Evolutionary conservation across 1,140 invertebrate species (phyloP).

Genomic region (Diorhabda elongata): DNA sequence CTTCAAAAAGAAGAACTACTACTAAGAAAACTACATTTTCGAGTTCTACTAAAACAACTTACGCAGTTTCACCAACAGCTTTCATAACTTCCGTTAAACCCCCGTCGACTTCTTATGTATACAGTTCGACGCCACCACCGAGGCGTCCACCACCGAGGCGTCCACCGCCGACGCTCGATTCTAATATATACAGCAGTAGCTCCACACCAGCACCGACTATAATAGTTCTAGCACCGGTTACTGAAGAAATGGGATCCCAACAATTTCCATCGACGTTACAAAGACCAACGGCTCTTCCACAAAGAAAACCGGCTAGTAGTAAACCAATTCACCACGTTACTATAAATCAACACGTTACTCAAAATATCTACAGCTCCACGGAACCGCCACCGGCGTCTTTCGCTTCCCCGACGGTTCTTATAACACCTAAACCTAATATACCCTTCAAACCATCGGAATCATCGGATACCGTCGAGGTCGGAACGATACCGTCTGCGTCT

Average conservation of each 20-base stretch:
- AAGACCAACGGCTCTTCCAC: conserved; percentile 42
- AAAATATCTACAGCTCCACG: conserved; percentile 49
- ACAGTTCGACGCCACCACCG: conserved; percentile 49
- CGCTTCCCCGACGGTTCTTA: conserved; percentile 52
- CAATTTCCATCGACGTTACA: conserved; percentile 29
- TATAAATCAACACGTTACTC: conserved; percentile 56
- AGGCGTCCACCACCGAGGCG: conserved; percentile 21
- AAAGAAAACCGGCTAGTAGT: conserved; percentile 46
- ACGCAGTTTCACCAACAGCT: conserved; percentile 34
- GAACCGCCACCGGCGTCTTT: conserved; percentile 50
- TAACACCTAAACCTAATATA: conserved; percentile 58
- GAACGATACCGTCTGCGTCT: conserved; percentile 49
- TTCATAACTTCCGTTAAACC: conserved; percentile 42
- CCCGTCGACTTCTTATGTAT: conserved; percentile 57
- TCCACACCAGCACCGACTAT: conserved; percentile 65
- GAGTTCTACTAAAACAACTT: conserved; percentile 26
- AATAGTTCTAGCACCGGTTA: conserved; percentile 61
- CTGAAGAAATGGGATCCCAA: conserved; percentile 24
- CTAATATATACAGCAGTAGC: conserved; percentile 24
- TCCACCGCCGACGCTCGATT: conserved; percentile 30
- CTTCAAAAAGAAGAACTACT: conserved; percentile 17
- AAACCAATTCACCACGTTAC: conserved; percentile 50
- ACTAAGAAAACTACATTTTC: conserved; percentile 19
- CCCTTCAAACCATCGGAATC: conserved; percentile 32
- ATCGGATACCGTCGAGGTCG: conserved; percentile 25